Evolutionary conservation across 1,140 invertebrate genomes (phyloP), one percentile per base, ranked within the genome.

Genomic region (Camponotus floridanus): DNA sequence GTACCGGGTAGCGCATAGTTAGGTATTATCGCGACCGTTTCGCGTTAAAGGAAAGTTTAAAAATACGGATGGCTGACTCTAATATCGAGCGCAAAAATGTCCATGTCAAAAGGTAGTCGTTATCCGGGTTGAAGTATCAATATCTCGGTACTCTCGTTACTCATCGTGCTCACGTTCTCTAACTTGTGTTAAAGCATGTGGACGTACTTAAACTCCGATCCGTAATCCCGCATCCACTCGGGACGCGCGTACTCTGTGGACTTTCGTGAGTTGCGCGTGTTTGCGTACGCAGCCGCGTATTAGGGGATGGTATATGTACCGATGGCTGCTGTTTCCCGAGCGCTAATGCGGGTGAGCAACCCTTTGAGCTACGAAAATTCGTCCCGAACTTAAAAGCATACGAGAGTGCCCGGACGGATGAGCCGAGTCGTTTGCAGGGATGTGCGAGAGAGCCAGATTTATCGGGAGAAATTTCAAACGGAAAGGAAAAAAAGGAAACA

Each of bases 1-100:
- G 21, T 87, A 83, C 80, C 87, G 87, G 79, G 79, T 73, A 81
- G 51, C 88, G 88, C 86, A 18, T 18, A 51, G 15, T 55, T 79
- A 64, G 70, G 68, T 80, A 73, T 62, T 55, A 68, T 18, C 71
- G 55, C 42, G n/a, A 26, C 18, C 81, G 51, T 42, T 67, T 6
- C 55, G 21, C 15, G 18, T 45, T 26, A n/a, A 48, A 57, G 31
- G 13, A 11, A 51, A 18, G 51, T 39, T 59, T 11, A 62, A 83
- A 83, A 74, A 74, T 73, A 71, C 21, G 11, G 65, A 18, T 42
- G 42, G 8, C 51, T 65, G 36, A 31, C 1, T 21, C 67, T 31
- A 45, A 51, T 59, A 61, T n/a, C 36, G 81, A 45, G 55, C 21
- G 62, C 45, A 73, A 73, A 62, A 83, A 67, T 39, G 73, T 68